A percentile compares a stretch with the other conserved stretches of the same genome.
phyloP scores from a whole-genome alignment of 1,140 invertebrate species.

The Bombus consobrinus region DNA sequence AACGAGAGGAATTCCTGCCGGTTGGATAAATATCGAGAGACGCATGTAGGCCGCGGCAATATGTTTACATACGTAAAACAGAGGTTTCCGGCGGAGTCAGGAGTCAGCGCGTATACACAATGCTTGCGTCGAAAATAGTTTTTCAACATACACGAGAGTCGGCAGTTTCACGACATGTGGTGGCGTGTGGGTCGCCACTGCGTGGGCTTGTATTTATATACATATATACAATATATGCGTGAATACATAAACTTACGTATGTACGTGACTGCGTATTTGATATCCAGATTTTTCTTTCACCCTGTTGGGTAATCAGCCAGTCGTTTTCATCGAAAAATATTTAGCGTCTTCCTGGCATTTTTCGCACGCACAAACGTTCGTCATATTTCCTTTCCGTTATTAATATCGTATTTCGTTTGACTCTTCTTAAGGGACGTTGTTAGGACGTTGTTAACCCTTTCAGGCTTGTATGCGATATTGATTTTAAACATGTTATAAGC shows the following conservation, averaged over 20 bases:
- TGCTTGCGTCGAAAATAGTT: constrained; percentile 72
- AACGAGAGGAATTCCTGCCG: constrained; percentile 25
- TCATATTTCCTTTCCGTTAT: too few relatives aligned
- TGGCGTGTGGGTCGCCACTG: constrained; percentile 34
- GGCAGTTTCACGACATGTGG: constrained; percentile 36
- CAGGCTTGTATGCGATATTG: too few relatives aligned
- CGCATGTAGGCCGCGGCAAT: constrained; percentile 42
- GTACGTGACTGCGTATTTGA: constrained; percentile 39
- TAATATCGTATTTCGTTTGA: too few relatives aligned
- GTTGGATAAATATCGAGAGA: constrained; percentile 29
- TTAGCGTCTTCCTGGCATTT: constrained; percentile 15
- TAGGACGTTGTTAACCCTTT: too few relatives aligned
- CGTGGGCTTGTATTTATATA: constrained; percentile 44
- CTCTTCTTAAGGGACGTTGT: too few relatives aligned
- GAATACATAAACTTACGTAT: constrained; percentile 21
- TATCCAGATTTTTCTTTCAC: constrained; percentile 33
- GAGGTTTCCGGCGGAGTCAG: constrained; percentile 34
- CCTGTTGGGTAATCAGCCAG: constrained; percentile 14
- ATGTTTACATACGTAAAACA: constrained; percentile 43
- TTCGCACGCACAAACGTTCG: neutral
- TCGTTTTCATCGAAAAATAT: constrained; percentile 24
- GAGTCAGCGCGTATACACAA: constrained; percentile 44
- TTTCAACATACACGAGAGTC: constrained; percentile 59
- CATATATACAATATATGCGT: neutral
- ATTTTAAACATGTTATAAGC: too few relatives aligned